phyloP scores from a whole-genome alignment of 1,140 invertebrate species.

The Sesamia nonagrioides region DNA sequence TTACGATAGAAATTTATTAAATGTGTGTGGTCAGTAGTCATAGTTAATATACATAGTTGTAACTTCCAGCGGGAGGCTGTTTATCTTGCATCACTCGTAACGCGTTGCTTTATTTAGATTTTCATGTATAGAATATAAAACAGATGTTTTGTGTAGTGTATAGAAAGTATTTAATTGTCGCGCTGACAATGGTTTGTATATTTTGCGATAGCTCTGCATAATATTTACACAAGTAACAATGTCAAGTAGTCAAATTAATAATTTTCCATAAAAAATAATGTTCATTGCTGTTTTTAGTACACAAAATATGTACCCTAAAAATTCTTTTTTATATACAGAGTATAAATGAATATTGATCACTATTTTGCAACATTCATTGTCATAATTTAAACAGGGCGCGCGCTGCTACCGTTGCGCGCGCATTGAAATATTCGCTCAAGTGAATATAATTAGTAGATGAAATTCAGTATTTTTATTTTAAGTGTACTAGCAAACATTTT shows the following conservation, averaged over 20 bases:
- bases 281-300: background rate
- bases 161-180: background rate
- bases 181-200: constrained; percentile 10
- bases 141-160: background rate
- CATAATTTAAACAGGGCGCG: background rate
- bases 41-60: background rate
- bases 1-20: background rate
- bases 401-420: too few relatives aligned
- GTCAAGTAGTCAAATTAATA: background rate
- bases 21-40: constrained; percentile 5
- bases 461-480: constrained; percentile 15
- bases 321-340: background rate
- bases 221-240: background rate
- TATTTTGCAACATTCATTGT: constrained; percentile 1
- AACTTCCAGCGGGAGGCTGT: background rate
- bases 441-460: background rate
- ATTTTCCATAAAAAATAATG: background rate
- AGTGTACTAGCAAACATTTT: background rate
- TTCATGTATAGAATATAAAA: background rate
- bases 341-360: background rate
- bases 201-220: background rate
- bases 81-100: background rate
- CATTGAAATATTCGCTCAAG: background rate
- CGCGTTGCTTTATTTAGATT: background rate
- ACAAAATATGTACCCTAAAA: background rate